Evolutionary conservation across 2,797 vertebrate genomes (phyloP).

Genomic region (Clarias pachynema): DNA sequence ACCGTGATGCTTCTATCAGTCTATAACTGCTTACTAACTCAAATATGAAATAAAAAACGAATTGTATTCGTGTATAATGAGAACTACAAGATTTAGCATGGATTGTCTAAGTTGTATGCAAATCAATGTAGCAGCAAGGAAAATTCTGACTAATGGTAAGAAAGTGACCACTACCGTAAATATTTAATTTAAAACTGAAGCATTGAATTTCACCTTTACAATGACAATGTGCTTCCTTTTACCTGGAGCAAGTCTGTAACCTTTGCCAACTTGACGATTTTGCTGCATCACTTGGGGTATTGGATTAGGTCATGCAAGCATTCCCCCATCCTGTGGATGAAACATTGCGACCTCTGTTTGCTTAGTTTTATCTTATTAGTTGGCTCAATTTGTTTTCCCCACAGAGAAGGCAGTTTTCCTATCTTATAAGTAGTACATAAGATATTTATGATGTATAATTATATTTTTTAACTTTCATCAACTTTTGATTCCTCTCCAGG

Average conservation of each 20-base stretch:
- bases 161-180: neutral
- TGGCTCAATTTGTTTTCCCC: neutral
- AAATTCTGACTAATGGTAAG: neutral
- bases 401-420: neutral
- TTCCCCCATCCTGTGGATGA: slow-evolving; percentile 21
- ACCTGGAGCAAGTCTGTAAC: slow-evolving; percentile 43
- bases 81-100: neutral
- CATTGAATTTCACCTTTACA: slow-evolving; percentile 41
- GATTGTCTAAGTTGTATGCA: neutral
- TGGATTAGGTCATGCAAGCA: slow-evolving; percentile 26
- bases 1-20: neutral
- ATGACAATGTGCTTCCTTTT: slow-evolving; percentile 54
- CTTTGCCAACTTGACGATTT: slow-evolving; percentile 44
- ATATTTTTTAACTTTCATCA: neutral
- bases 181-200: neutral
- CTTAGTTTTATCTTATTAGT: neutral
- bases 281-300: slow-evolving; percentile 33
- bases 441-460: neutral
- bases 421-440: neutral
- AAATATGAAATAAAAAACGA: neutral
- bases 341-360: neutral
- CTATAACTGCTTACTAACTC: neutral
- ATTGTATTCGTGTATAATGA: neutral
- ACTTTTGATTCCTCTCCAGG: slow-evolving; percentile 1
- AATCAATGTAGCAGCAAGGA: neutral